phyloP scores from a whole-genome alignment of 2,113 vertebrate species.

The Tachuris rubrigastra region DNA sequence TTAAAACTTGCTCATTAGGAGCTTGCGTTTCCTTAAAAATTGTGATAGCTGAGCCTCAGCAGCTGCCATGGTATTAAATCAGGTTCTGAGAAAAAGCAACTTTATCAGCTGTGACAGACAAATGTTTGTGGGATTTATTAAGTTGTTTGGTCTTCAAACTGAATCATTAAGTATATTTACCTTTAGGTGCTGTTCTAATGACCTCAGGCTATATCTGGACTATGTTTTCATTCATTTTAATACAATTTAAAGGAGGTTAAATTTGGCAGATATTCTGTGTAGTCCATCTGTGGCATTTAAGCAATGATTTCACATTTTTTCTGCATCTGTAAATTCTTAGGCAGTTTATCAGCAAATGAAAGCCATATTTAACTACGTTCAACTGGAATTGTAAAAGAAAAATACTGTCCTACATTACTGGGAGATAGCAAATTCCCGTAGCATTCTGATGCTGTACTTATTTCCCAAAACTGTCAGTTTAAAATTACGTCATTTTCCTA shows the following conservation, averaged over 20 bases:
- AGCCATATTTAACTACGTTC: background rate
- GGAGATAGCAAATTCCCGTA: background rate
- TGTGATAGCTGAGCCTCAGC: background rate
- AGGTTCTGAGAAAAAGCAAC: conserved; percentile 15
- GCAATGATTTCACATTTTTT: background rate
- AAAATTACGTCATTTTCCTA: background rate
- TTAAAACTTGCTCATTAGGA: conserved; percentile 1
- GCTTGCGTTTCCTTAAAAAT: conserved; percentile 7
- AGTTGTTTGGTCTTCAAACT: conserved; percentile 3
- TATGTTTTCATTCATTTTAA: background rate
- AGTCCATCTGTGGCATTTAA: background rate
- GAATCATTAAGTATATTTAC: background rate
- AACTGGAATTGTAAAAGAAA: background rate
- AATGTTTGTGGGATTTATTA: conserved; percentile 9
- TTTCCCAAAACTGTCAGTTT: background rate
- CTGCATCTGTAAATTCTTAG: background rate
- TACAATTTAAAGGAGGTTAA: background rate
- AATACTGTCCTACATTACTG: background rate
- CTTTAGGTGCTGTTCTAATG: background rate
- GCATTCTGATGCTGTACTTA: background rate
- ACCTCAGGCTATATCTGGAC: background rate
- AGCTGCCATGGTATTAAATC: conserved; percentile 11
- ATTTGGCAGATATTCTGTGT: background rate
- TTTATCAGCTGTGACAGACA: background rate
- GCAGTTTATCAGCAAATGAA: background rate